Base-by-base conservation (phyloP, 2,888 invertebrate genomes). In the Ecliptopera silaceata region DNA sequence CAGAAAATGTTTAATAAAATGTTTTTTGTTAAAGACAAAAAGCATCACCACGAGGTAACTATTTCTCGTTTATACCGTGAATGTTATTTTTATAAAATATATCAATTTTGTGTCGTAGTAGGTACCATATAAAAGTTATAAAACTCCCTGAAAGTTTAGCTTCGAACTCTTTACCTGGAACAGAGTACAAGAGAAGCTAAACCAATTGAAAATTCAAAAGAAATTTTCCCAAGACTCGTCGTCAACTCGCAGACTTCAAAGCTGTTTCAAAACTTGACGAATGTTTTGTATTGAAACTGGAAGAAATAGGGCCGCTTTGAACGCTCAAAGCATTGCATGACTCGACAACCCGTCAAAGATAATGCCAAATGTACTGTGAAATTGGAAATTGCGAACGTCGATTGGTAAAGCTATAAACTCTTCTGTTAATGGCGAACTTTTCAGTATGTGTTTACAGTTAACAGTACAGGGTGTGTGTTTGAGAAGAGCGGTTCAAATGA, bases 361-460 rank as follows among this genome's bases (percentile, higher is more conserved):
- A 52, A 55, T 50, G 56, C 44, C 60, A 61, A 66, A 64, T 62
- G 62, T 64, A 51, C 61, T 56, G 62, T 62, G 64, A 66, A 62
- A 66, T 62, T 64, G 64, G 45, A 62, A 64, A 62, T 59, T 53
- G 61, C 55, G 59, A 59, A 56, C 59, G 43, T 41, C 59, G 60
- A 51, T 53, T 53, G 42, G 34, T 15, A 20, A 43, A 13, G 20
- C 22, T 12, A 47, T 17, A 47, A 32, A 22, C 15, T 32, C 20
- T 53, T 41, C 26, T 10, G 10, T 34, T 34, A 26, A 26, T 26
- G 4, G 26, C 10, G 10, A 8, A 26, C 26, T 26, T 20, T 20
- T 20, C 20, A 4, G 20, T 20, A 20, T n/a, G 4, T 20, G 4
- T 20, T 3, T 3, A 3, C 2, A 20, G 4, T 3, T 20, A 20